Base-by-base conservation (phyloP, 2,797 vertebrate genomes). In the Benthosema pterotum region DNA sequence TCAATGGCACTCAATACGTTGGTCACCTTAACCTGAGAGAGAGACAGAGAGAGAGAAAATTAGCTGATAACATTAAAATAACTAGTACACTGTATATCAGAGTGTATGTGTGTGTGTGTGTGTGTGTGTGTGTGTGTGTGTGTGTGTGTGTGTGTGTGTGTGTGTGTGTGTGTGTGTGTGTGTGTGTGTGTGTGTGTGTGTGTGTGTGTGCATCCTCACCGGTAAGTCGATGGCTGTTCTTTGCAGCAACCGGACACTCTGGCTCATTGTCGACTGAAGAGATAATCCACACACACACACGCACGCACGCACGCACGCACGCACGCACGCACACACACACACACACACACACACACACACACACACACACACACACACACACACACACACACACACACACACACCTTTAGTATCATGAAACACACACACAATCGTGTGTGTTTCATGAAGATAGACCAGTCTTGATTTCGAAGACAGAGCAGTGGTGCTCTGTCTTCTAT, bases 1-100 rank as follows among this genome's bases (percentile, higher is more conserved):
- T 98, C 93, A 63, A 99, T 91, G 73, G 94, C 86, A 0, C 78
- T 82, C 60, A 98, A 87, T 63, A 95, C 88, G 60, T 91, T 91
- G 4, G 80, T 89, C 62, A 97, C 92, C 79, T 94, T 96, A 11
- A 81, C 86, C 97, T 99, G 69, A 56, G 43, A 57, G 15, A 63
- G 4, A 15, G 43, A 57, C 14, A 63, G 4, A 15, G 28, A 49
- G 19, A 58, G 18, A 58, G 18, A 32, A 3, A 50, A n/a, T 55
- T 9, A 38, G 32, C 32, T 38, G 32, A 38, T 38, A 38, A 38
- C 32, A 38, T 38, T 9, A 38, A 38, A 7, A 38, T 1, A 0
- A 38, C 32, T 9, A 38, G 32, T 38, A 11, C 7, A 11, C 7
- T 38, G 32, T 11, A n/a, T n/a, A n/a, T n/a, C n/a, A n/a, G n/a